These are phyloP conservation scores for Bostrychus sinensis DNA, from an alignment of 2,113 vertebrate genomes.

Conservation along the genomic window DNA sequence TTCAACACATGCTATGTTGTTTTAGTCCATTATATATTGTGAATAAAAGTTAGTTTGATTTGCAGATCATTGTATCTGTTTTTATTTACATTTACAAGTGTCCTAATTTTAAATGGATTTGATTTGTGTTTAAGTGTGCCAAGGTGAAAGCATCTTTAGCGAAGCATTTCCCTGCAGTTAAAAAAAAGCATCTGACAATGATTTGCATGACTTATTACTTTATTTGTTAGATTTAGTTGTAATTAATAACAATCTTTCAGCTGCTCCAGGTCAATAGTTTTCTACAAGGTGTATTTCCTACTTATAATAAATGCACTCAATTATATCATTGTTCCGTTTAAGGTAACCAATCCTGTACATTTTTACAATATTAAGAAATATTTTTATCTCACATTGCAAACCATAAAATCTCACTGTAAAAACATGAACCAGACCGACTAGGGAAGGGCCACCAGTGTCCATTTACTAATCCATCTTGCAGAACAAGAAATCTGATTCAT, in stretches of 20 bases:
- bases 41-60: too few species aligned
- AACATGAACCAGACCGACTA: conserved; percentile 26
- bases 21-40: too few species aligned
- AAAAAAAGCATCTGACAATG: background rate
- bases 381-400: background rate
- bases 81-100: background rate
- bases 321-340: background rate
- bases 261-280: conserved; percentile 2
- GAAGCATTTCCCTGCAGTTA: background rate
- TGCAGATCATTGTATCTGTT: too few species aligned
- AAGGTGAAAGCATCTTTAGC: background rate
- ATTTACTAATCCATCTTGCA: conserved; percentile 25
- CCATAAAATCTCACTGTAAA: conserved; percentile 7
- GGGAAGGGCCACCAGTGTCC: conserved; percentile 13
- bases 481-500: conserved; percentile 9
- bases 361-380: conserved; percentile 9
- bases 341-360: conserved; percentile 6
- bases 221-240: background rate
- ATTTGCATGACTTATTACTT: conserved; percentile 6
- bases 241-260: conserved; percentile 3
- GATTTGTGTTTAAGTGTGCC: background rate
- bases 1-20: too few species aligned
- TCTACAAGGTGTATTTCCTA: background rate
- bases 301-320: conserved; percentile 8
- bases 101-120: background rate